Conservation (phyloP, 1,140 invertebrate species). For the Zaprionus taronus region DNA sequence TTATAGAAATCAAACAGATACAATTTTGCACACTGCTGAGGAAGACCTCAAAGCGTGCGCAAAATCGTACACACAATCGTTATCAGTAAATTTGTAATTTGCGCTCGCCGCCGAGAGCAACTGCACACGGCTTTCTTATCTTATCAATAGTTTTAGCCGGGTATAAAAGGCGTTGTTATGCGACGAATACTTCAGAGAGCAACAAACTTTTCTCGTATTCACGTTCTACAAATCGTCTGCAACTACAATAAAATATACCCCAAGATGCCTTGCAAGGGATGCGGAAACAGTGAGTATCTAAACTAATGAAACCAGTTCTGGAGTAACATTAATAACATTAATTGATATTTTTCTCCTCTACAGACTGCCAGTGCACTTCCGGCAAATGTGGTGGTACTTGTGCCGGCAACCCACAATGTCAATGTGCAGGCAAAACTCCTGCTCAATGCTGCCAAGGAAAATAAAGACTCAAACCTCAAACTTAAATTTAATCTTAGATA, state of each 20-base stretch:
- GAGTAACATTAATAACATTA: not conserved
- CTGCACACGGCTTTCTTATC: conserved; percentile 65
- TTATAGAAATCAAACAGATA: conserved; percentile 42
- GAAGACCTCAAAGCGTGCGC: conserved; percentile 40
- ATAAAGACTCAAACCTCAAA: conserved; percentile 11
- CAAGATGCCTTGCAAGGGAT: conserved; percentile 75
- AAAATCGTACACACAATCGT: conserved; percentile 34
- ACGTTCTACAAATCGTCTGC: not conserved
- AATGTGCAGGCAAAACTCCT: conserved; percentile 52
- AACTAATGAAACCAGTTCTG: not conserved
- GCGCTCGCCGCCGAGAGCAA: conserved; percentile 42
- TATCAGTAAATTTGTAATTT: conserved; percentile 25
- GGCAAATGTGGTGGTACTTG: conserved; percentile 66
- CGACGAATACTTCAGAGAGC: conserved; percentile 17
- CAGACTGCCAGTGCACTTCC: conserved; percentile 69
- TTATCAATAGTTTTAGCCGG: conserved; percentile 38
- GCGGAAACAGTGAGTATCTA: conserved; percentile 66
- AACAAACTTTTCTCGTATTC: not conserved
- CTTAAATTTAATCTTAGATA: not conserved
- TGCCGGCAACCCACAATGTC: conserved; percentile 62
- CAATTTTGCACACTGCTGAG: conserved; percentile 55
- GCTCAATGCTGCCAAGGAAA: conserved; percentile 62
- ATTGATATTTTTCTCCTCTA: not conserved
- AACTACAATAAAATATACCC: not conserved
- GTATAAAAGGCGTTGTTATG: conserved; percentile 41